Conservation (phyloP, 2,797 vertebrate species). For the Anisognathus igniventris region DNA sequence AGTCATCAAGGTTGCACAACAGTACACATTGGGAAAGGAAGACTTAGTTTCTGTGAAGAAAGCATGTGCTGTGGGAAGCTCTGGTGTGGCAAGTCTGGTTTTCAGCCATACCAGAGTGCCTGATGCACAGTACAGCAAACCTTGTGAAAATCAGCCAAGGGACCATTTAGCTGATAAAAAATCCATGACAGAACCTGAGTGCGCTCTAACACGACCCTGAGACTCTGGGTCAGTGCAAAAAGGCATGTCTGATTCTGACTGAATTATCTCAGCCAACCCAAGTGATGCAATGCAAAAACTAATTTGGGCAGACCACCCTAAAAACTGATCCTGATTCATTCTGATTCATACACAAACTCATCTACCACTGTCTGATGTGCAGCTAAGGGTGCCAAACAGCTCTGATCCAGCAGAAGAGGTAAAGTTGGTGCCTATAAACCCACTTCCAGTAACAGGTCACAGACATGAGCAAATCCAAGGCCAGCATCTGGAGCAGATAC, state of each 20-base stretch:
- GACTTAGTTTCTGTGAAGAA: background rate
- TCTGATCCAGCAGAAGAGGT: background rate
- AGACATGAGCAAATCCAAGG: background rate
- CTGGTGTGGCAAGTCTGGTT: background rate
- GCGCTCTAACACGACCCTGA: background rate
- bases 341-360: background rate
- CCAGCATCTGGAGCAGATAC: background rate
- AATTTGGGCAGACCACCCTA: background rate
- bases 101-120: background rate
- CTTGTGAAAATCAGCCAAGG: background rate
- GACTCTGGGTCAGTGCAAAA: background rate
- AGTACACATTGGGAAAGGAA: background rate
- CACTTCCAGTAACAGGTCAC: background rate
- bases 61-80: background rate
- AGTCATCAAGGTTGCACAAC: background rate
- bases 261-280: background rate
- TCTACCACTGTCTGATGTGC: background rate
- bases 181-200: background rate
- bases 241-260: background rate
- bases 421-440: background rate
- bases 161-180: background rate
- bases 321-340: background rate
- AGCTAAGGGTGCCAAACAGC: background rate
- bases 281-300: background rate
- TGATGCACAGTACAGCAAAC: background rate